Evolutionary conservation across 2,113 vertebrate genomes (phyloP), one percentile per base, ranked within the genome.

Genomic region (Chaetorhynchus papuensis): DNA sequence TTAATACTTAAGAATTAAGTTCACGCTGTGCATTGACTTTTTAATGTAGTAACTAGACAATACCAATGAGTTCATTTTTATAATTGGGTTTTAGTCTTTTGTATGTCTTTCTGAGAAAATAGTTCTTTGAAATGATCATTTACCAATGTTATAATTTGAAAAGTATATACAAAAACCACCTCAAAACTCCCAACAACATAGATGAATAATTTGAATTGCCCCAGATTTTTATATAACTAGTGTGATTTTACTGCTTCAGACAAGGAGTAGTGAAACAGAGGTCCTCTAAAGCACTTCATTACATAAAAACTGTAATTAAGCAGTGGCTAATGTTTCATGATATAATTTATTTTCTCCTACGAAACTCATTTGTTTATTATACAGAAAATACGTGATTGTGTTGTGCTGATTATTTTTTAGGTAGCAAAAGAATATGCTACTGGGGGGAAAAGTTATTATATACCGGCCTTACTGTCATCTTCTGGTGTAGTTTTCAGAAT

Each of bases 261-360:
- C 64, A 96, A 96, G 57, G 52, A 96, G 54, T 82, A 76, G 90
- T 6, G 7, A 93, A 97, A 95, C 53, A 80, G 83, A 97, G 95
- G 88, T 96, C 95, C 97, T 96, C 59, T 87, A 75, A 96, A 97
- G 92, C 83, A 95, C 78, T 97, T 97, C 33, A 96, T 98, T 98
- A 97, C 96, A 94, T 98, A 96, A 97, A 97, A 98, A 97, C 92
- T 97, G 87, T 94, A 95, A 97, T 97, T 97, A 97, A 97, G 93
- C 88, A 96, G 83, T 93, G 89, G 59, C 76, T 96, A 97, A 96
- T 95, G 83, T 97, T 97, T 98, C 93, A 95, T 79, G 42, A 95
- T 96, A 90, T 50, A 93, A 97, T 96, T 97, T 96, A 96, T 97
- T 97, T 97, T 94, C 30, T 96, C 86, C 89, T 97, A 61, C 94